Evolutionary conservation across 2,888 invertebrate genomes (phyloP), one percentile per base, ranked within the genome.

Genomic region (Geotrupes spiniger): DNA sequence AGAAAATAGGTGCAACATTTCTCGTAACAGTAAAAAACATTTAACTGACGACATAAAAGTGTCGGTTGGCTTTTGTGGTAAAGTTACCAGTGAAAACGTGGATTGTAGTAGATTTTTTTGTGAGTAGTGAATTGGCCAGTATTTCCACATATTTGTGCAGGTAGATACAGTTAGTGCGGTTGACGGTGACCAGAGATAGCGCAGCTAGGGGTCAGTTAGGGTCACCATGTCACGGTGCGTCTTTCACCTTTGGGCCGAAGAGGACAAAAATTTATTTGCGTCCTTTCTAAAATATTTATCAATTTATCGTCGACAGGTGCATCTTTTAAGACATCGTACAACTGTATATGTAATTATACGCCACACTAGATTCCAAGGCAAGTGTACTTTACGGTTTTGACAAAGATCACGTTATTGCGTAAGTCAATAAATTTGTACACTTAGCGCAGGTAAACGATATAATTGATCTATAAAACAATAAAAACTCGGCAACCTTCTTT

Each of bases 381-480:
- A 21, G 21, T 21, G 21, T 21, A n/a, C n/a, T n/a, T n/a, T n/a
- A n/a, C n/a, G n/a, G n/a, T n/a, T n/a, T 21, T 21, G 21, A 6
- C 21, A 21, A 21, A 49, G 33, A 38, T 49, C 43, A 43, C 38
- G 44, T 43, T 38, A 40, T 49, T 49, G 44, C 37, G 43, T 42
- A 49, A 49, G 38, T 44, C 49, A 43, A 43, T 49, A 43, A 49
- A 43, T 43, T 49, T 43, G 49, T 49, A 39, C 40, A 42, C 36
- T 38, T 43, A 39, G 43, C 49, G 49, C 44, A 43, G 49, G 49
- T 42, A 43, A 43, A 43, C 43, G 49, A 49, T 49, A 43, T 49
- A 49, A 49, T 49, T 49, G 49, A 49, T 49, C 49, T 36, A 49
- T 49, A 49, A 49, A 49, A 49, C 49, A 49, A 49, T 49, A 49